Percentiles rank a stretch among this genome's conserved stretches.
Conservation (phyloP, 1,140 invertebrate species). For the Caligus rogercresseyi region DNA sequence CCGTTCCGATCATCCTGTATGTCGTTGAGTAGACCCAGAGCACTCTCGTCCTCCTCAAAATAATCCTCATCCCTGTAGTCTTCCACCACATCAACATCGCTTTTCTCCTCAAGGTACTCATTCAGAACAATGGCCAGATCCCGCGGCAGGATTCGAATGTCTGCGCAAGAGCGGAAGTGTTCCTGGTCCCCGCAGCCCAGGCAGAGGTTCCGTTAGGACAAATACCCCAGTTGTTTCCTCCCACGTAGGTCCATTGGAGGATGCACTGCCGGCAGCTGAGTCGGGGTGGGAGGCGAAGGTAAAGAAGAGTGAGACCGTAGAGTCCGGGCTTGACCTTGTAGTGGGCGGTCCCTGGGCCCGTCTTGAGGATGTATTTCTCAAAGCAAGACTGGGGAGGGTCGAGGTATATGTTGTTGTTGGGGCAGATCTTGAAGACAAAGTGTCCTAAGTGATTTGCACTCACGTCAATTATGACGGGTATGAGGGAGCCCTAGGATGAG, state of each 20-base stretch:
- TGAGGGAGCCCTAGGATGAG: constrained; percentile 20
- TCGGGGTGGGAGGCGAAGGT: constrained; percentile 21
- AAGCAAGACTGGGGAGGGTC: constrained; percentile 30
- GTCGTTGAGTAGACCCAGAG: background rate
- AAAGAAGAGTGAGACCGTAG: constrained; percentile 1
- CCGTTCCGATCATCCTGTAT: background rate
- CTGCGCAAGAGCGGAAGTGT: constrained; percentile 26
- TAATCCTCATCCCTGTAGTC: background rate
- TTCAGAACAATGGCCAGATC: background rate
- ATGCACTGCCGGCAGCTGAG: constrained; percentile 18
- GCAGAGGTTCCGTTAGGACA: constrained; percentile 25
- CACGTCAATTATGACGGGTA: constrained; percentile 29
- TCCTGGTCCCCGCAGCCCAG: constrained; percentile 30
- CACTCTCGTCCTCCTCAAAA: background rate
- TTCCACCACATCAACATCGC: background rate
- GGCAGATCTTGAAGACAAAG: constrained; percentile 31
- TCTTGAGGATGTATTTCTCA: constrained; percentile 25
- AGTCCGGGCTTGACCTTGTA: constrained; percentile 12
- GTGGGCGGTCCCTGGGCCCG: background rate
- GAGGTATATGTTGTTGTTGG: constrained; percentile 24
- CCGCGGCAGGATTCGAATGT: constrained; percentile 19
- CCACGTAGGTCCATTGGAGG: constrained; percentile 32
- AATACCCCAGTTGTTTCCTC: constrained; percentile 34
- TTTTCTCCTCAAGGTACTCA: background rate
- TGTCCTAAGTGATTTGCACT: constrained; percentile 34